Evolutionary conservation across 2,113 vertebrate genomes (phyloP), one percentile per base, ranked within the genome.

Genomic region (Clarias macrocephalus): DNA sequence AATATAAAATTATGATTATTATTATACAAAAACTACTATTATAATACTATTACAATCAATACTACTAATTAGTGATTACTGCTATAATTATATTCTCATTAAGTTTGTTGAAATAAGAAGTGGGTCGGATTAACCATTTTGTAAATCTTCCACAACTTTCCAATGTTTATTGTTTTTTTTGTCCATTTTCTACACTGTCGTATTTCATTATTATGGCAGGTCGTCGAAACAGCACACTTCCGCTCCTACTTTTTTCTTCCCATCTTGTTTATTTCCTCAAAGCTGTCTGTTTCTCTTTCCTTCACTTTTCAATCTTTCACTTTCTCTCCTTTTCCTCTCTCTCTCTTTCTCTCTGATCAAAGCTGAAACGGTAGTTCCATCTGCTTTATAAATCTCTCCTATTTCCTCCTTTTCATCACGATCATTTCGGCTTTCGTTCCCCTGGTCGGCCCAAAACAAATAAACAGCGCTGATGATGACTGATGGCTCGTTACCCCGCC

Each of bases 401-500:
- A 48, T 48, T 59, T 81, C 59, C 79, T 62, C 79, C 70, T 75
- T 59, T 66, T 85, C 83, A 85, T 75, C 70, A 37, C 13, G 28
- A 84, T 73, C 8, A 84, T 84, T 84, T 70, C 30, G 5, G n/a
- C 4, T 70, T 37, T 84, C 25, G 6, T 57, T 84, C 68, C 57
- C 83, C 83, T 11, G 42, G 12, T 62, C 12, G 70, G 83, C 30
- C 83, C 70, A 85, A 85, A 75, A 85, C 83, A 85, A 85, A 85
- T 75, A 85, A 73, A 75, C 57, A 85, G 79, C 8, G 30, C n/a
- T 85, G 83, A 85, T 85, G 83, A 85, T 85, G 83, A 85, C 83
- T 85, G 83, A 85, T 85, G 83, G 83, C 70, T 85, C 83, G 56
- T 75, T 60, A 75, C 54, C 33, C 48, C 30, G 13, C 56, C 2